Evolutionary conservation across 2,797 vertebrate genomes (phyloP), one percentile per base, ranked within the genome.

Genomic region (Acropternis orthonyx): DNA sequence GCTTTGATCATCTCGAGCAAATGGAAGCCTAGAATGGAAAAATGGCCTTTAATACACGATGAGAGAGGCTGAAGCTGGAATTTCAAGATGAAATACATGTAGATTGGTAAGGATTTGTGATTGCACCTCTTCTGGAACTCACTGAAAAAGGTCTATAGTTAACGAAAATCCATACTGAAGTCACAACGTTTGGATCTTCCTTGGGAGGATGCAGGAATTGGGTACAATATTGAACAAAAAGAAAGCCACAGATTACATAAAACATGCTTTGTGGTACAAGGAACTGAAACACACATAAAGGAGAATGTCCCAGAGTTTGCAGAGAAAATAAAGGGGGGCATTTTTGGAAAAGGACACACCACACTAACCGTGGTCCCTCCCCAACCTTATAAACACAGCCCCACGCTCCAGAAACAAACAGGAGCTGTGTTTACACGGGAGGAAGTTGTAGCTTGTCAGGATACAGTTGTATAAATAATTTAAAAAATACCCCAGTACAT

Each of bases 381-480:
- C 75, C 69, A 87, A 17, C 78, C 92, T 74, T 93, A 93, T 85
- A 96, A 98, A 96, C 92, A 90, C 16, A 54, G 65, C 72, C 82
- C 43, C 32, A 48, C 66, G 32, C 54, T 65, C 72, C 27, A 84
- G 95, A 97, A 97, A 97, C 85, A 96, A 96, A 95, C 54, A 63
- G 77, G 67, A 85, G 78, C 94, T 96, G 55, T 97, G 97, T 97
- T 97, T 98, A 97, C 88, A 67, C 44, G 5, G 88, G 62, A 97
- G 96, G 97, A 98, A 97, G 95, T 76, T 89, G 85, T 95, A 95
- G 88, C 95, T 97, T 71, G 83, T 97, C 96, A 97, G 97, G 96
- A 97, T 95, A 89, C 79, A 93, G 86, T 95, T 97, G 97, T 96
- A 96, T 94, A 97, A 98, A 95, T 95, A 93, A 97, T 95, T 94